phyloP scores from a whole-genome alignment of 1,140 invertebrate species.

The Diorhabda carinulata region DNA sequence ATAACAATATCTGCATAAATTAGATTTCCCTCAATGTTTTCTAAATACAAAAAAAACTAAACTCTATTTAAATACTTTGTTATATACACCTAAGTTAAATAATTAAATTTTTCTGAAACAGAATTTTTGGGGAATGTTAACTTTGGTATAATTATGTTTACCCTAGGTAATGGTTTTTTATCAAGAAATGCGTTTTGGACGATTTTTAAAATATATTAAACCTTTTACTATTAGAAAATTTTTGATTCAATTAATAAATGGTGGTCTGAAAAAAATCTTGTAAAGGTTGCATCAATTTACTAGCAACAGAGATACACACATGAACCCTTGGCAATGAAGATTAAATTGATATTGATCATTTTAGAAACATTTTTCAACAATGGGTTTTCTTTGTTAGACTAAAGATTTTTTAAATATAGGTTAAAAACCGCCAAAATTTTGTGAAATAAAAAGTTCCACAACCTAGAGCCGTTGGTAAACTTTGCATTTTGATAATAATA shows the following conservation, averaged over 20 bases:
- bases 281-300: too few species aligned
- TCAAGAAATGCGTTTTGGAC: neutral
- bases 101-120: conserved; percentile 42
- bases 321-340: too few species aligned
- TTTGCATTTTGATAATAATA: conserved; percentile 35
- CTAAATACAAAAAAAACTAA: conserved; percentile 31
- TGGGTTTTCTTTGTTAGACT: too few species aligned
- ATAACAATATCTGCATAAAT: conserved; percentile 33
- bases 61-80: conserved; percentile 43
- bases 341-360: too few species aligned
- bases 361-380: too few species aligned
- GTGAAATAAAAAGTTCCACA: conserved; percentile 31
- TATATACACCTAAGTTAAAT: conserved; percentile 44
- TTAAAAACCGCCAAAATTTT: neutral
- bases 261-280: too few species aligned
- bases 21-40: conserved; percentile 7
- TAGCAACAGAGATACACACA: too few species aligned
- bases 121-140: conserved; percentile 51
- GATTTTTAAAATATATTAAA: too few species aligned
- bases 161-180: neutral
- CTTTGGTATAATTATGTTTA: conserved; percentile 50
- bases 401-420: neutral
- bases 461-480: conserved; percentile 40
- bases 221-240: too few species aligned
- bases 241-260: too few species aligned